Evolutionary conservation across 2,797 vertebrate species (phyloP).

Genomic region (Eulemur mongoz): DNA sequence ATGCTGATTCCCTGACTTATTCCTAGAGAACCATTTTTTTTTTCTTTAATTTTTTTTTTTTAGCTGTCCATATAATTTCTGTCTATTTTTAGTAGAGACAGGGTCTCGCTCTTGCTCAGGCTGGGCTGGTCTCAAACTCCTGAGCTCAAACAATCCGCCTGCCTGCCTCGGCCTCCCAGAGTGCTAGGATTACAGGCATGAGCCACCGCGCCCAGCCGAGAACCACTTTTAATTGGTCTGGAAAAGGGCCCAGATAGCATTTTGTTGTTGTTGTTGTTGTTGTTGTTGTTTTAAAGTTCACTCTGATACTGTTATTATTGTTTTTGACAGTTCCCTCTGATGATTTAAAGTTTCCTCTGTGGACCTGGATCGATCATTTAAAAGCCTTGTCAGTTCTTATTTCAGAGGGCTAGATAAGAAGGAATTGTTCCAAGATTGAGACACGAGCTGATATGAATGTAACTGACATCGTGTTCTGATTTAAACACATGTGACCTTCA

Average conservation of each 20-base stretch:
- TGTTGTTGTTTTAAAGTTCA: not conserved
- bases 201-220: not conserved
- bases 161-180: no score
- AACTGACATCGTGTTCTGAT: not conserved
- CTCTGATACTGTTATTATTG: not conserved
- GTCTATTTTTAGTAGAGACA: no score
- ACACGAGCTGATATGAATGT: not conserved
- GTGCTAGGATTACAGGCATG: no score
- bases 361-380: not conserved
- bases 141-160: no score
- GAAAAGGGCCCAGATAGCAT: not conserved
- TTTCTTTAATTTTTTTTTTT: no score
- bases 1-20: not conserved
- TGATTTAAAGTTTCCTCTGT: not conserved
- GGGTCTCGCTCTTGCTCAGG: no score
- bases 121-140: no score
- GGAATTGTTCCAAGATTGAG: not conserved
- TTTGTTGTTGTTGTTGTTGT: not conserved
- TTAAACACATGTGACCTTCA: not conserved
- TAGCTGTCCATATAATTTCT: no score
- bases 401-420: not conserved
- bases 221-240: not conserved
- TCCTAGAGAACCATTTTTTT: not conserved
- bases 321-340: not conserved
- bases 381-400: not conserved